Base-by-base conservation (phyloP, 2,888 invertebrate genomes). In the Macaria notata region DNA sequence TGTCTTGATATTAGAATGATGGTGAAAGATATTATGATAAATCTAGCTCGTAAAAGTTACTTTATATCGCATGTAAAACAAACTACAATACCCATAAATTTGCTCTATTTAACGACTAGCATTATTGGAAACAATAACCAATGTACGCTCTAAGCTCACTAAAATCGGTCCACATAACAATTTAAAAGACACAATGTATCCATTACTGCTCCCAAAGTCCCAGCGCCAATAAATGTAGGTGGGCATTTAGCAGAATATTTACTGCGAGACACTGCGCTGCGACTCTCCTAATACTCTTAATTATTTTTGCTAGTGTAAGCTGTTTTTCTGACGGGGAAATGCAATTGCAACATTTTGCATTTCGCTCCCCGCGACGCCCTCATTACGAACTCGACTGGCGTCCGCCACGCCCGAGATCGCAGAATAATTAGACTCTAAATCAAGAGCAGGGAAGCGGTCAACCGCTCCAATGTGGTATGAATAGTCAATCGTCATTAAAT, bases 401-500 rank as follows among this genome's bases (percentile, higher is more conserved):
- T 83, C 78, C 81, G 83, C 83, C 73, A 82, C 83, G 86, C 80
- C 81, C 84, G 84, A 87, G 88, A 86, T 86, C 81, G 86, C 83
- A 83, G 87, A 85, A 87, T 89, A 88, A 88, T 88, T 88, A 87
- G 83, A 87, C 82, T 86, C 85, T 88, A 89, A 88, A 89, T 89
- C 89, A 88, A 86, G 88, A 85, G 86, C 81, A 85, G 84, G 81
- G 80, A 81, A 83, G 86, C 88, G 89, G 87, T 88, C 88, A 86
- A 83, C 86, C 88, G 78, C 80, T 83, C 81, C 83, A 84, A 86
- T 88, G 84, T 85, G 84, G 85, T 85, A 88, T 89, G 89, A 90
- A 89, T 89, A 89, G 88, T 88, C 88, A 88, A 89, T 88, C 84
- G 86, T 88, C 89, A 90, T 90, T 89, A 88, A 88, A 89, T 87